A percentile compares a stretch with the other conserved stretches of the same genome.
phyloP scores from a whole-genome alignment of 2,797 vertebrate genomes.

The Enteromius treurensis region DNA sequence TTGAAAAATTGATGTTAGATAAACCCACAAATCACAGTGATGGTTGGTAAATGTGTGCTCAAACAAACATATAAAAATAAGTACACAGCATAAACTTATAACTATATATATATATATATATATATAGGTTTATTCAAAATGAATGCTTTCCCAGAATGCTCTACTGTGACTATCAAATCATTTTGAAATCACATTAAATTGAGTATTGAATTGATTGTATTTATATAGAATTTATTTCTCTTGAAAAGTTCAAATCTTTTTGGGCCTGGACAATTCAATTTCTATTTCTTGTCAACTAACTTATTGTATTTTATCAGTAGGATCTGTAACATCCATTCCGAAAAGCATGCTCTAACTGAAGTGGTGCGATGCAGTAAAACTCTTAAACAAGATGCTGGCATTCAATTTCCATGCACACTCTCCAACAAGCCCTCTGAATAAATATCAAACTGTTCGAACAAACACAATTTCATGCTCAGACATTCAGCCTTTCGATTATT shows the following conservation, averaged over 20 bases:
- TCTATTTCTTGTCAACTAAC: not conserved
- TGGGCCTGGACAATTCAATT: not conserved
- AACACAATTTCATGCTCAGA: conserved; percentile 58
- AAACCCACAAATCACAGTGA: not conserved
- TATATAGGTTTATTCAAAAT: too few relatives aligned
- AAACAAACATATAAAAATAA: not conserved
- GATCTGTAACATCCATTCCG: not conserved
- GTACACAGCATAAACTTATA: too few relatives aligned
- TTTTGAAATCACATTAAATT: not conserved
- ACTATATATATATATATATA: too few relatives aligned
- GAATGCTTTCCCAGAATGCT: too few relatives aligned
- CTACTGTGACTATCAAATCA: too few relatives aligned
- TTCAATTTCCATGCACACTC: conserved; percentile 34
- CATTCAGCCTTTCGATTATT: conserved; percentile 48
- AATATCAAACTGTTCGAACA: conserved; percentile 51
- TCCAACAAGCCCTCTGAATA: conserved; percentile 37
- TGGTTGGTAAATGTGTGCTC: not conserved
- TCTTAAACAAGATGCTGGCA: conserved; percentile 12
- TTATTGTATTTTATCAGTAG: not conserved
- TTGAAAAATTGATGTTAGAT: not conserved
- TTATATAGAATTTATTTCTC: too few relatives aligned
- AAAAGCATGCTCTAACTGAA: conserved; percentile 10
- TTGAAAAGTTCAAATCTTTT: not conserved
- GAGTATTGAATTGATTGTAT: not conserved
- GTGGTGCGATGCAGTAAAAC: not conserved